Evolutionary conservation across 2,888 invertebrate genomes (phyloP), one percentile per base, ranked within the genome.

Genomic region (Heliconius charithonia): DNA sequence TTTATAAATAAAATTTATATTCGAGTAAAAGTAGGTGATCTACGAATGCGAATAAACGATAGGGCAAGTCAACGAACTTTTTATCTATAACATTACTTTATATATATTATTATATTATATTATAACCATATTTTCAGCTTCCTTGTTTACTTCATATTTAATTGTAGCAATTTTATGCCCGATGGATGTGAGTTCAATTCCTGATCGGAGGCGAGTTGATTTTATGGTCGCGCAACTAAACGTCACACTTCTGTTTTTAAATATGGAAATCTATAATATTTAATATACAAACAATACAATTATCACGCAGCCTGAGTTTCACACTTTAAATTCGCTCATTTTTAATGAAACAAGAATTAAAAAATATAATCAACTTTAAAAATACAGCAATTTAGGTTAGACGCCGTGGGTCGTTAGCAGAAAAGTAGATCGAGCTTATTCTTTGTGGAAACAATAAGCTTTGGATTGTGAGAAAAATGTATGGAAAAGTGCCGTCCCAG

Each of bases 371-470:
- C 9, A 59, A 1, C 10, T 59, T 56, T n/a, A 59, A 59, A 59
- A 67, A 67, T n/a, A 32, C 25, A 41, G 25, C 41, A 45, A 25
- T 69, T 37, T 25, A 69, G 16, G 25, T 25, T 32, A 74, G 41
- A 63, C 63, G 25, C n/a, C 12, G 25, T 41, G 27, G 63, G 74
- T 74, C 74, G 27, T 74, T 19, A 63, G 45, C 41, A 25, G 37
- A 65, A 74, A 65, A 45, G 41, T 65, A 74, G 74, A 63, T 6
- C 62, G 45, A 63, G 27, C 32, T 59, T 59, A 59, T 72, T 72
- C 16, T 72, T 72, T 16, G 22, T n/a, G 56, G 56, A 32, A 72
- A 72, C 71, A 72, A 72, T 72, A 72, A 72, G 32, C 41, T 2
- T 41, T 41, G 25, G 13, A n/a, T 32, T 59, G 37, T n/a, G 56